Base-by-base conservation (phyloP, 2,797 vertebrate genomes). In the Paratrypauchen microcephalus region DNA sequence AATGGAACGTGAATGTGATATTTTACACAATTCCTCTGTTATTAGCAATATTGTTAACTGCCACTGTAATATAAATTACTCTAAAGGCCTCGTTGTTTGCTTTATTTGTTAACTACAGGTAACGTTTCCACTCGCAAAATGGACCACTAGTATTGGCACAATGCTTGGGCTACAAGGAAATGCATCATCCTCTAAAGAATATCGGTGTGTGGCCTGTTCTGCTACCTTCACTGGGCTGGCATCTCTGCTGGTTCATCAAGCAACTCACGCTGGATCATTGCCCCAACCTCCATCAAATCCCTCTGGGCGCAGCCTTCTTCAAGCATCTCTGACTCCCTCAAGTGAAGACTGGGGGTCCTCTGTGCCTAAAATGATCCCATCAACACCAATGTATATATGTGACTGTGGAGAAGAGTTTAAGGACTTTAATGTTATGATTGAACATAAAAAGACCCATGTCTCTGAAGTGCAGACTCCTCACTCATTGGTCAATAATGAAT, bases 121-220 rank as follows among this genome's bases (percentile, higher is more conserved):
- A 56, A 50, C 48, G 47, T 28, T 79, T 69, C 83, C 52, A 21
- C 41, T 55, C 73, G 24, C 66, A 64, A 73, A 60, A 83, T 36
- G 61, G 69, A 75, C 74, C 45, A 28, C 3, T 45, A 36, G 63
- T 67, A 55, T 59, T 78, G 75, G 77, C 76, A 86, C 65, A 74
- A 94, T 94, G 94, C 91, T 94, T 59, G 94, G 93, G 2, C 81
- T 94, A 66, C 91, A 93, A 73, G 93, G 93, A 82, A 91, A 69
- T 11, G n/a, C 87, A 69, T 88, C 90, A 0, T 68, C 91, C 4
- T 70, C 87, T 50, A 94, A 93, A 84, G 89, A 91, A 19, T 93
- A 93, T 68, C 91, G 87, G 52, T 94, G 94, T 79, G 88, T 93
- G 78, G 92, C 93, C 0, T 94, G 93, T 78, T 92, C 93, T n/a